Base-by-base conservation (phyloP, 2,113 vertebrate species). In the Dipodomys spectabilis region DNA sequence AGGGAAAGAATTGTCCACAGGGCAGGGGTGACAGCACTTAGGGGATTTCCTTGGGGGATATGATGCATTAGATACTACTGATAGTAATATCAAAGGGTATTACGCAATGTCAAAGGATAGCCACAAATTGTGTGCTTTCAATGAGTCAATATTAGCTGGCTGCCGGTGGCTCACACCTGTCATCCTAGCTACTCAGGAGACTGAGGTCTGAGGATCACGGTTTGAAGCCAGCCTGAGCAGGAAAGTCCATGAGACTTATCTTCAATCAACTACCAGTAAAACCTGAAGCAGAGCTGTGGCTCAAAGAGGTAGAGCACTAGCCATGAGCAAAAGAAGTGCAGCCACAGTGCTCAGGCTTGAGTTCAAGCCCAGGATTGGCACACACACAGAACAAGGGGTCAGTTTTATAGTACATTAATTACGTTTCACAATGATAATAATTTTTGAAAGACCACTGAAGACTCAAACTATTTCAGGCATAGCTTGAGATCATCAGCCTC, bases 401-500 rank as follows among this genome's bases (percentile, higher is more conserved):
- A 82, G 60, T 92, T 90, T 74, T 83, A 28, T 71, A 39, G 16
- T 75, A 23, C n/a, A 15, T 77, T 20, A 45, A 57, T 79, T 79
- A 68, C 30, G 80, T 80, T 90, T 84, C 86, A 90, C 25, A 84
- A 64, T 64, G 23, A 80, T 15, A 78, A 78, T 18, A 82, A 92
- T 4, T 16, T 79, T 84, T 80, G 30, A 28, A 30, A 44, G 28
- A 39, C 39, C 25, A 77, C 81, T 75, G 39, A 49, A 72, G 74
- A 68, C n/a, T 74, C 5, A 69, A 60, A 18, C 30, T 88, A 19
- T 11, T 72, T 5, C 18, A 44, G 30, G 82, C 53, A 32, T 67
- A 88, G 28, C 71, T 88, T 78, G 62, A 81, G 71, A 12, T 15
- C 25, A 18, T 32, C 53, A 84, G 16, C 1, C 4, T 57, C 11